Percentiles rank a stretch among this genome's conserved stretches.
phyloP scores from a whole-genome alignment of 1,140 invertebrate genomes.

The Anoplophora glabripennis region DNA sequence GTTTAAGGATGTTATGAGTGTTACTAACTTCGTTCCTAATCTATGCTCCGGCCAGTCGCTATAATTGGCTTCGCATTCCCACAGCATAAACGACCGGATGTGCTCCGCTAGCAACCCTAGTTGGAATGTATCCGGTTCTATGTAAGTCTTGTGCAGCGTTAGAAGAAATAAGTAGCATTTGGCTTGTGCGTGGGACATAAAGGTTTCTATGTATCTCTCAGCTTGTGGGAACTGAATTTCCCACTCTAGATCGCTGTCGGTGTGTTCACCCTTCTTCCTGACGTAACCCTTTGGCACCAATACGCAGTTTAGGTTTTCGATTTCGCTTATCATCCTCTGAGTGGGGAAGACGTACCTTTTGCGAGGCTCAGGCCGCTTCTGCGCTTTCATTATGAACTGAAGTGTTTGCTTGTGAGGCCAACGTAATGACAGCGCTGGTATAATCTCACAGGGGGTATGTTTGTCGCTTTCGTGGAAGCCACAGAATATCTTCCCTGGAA shows the following conservation, averaged over 20 bases:
- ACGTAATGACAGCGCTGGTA: slow-evolving; percentile 33
- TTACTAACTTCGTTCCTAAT: slow-evolving; percentile 62
- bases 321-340: slow-evolving; percentile 59
- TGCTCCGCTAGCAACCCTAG: slow-evolving; percentile 62
- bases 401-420: slow-evolving; percentile 35
- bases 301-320: slow-evolving; percentile 63
- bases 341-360: slow-evolving; percentile 58
- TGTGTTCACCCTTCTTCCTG: slow-evolving; percentile 8
- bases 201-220: slow-evolving; percentile 67
- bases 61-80: slow-evolving; percentile 69
- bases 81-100: slow-evolving; percentile 71
- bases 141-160: slow-evolving; percentile 63
- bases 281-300: slow-evolving; percentile 60
- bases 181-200: slow-evolving; percentile 64
- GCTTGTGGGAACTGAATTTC: slow-evolving; percentile 68
- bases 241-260: slow-evolving; percentile 60
- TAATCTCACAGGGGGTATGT: slow-evolving; percentile 28
- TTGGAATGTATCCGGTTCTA: slow-evolving; percentile 58
- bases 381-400: slow-evolving; percentile 17
- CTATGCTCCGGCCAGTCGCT: slow-evolving; percentile 67
- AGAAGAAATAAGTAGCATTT: slow-evolving; percentile 64
- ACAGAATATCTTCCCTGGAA: slow-evolving; percentile 35
- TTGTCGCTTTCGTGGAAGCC: slow-evolving; percentile 17
- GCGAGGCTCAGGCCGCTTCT: slow-evolving; percentile 16
- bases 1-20: slow-evolving; percentile 57